Conservation (phyloP, 2,797 vertebrate genomes). For the Carapus acus region DNA sequence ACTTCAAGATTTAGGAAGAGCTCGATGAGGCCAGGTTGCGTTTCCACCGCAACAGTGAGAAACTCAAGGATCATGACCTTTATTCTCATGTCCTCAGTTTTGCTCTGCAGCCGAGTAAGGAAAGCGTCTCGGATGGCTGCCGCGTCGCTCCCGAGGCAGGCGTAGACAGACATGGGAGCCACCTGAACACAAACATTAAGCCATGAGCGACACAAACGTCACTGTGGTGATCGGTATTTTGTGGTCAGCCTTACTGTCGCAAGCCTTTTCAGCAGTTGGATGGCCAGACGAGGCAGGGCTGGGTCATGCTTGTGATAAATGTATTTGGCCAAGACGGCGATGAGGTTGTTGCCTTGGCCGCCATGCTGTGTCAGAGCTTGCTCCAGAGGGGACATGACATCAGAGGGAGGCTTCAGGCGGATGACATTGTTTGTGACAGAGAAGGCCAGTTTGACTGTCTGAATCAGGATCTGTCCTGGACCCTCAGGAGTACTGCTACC, state of each 20-base stretch:
- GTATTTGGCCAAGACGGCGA: constrained; percentile 93
- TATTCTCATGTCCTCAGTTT: constrained; percentile 93
- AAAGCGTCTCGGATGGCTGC: constrained; percentile 94
- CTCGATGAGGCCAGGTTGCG: constrained; percentile 95
- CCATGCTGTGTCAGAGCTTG: constrained; percentile 95
- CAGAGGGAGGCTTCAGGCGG: constrained; percentile 86
- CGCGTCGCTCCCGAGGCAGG: constrained; percentile 90
- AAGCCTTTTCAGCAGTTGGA: constrained; percentile 92
- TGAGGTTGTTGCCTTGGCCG: constrained; percentile 91
- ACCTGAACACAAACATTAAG: constrained; percentile 71
- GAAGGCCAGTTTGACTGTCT: constrained; percentile 94
- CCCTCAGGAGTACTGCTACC: constrained; percentile 84
- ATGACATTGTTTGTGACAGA: constrained; percentile 96
- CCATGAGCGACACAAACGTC: too few species aligned
- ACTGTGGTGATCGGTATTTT: too few species aligned
- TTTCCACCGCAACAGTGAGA: constrained; percentile 94
- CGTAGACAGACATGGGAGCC: constrained; percentile 97
- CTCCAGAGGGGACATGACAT: constrained; percentile 85
- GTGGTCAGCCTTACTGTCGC: constrained; percentile 78
- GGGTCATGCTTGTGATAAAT: constrained; percentile 98
- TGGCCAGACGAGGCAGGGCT: constrained; percentile 89
- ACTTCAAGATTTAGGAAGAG: constrained; percentile 94
- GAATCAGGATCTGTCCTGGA: constrained; percentile 92
- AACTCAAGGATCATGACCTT: constrained; percentile 99
- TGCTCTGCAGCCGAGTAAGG: constrained; percentile 89